These are phyloP conservation scores for Neodiprion pinetum DNA, from an alignment of 1,140 invertebrate species.

Conservation along the genomic window DNA sequence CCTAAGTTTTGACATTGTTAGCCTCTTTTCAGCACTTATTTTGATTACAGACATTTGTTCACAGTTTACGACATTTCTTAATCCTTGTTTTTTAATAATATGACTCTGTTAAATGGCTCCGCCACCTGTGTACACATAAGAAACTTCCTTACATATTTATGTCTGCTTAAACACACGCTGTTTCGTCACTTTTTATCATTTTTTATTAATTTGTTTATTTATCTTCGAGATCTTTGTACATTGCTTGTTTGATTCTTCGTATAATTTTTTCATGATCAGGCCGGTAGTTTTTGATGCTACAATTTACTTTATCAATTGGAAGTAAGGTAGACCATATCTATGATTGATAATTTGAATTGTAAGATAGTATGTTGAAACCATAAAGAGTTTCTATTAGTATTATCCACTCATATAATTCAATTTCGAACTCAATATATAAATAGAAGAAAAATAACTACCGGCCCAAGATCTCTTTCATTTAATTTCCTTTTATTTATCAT, in stretches of 20 bases:
- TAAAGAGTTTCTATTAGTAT: too few species aligned
- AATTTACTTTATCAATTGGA: background rate
- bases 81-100: too few species aligned
- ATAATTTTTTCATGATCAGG: background rate
- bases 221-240: background rate
- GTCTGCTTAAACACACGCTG: background rate
- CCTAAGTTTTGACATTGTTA: background rate
- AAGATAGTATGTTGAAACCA: too few species aligned
- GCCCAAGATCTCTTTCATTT: background rate
- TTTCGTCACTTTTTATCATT: background rate
- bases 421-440: background rate
- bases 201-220: background rate
- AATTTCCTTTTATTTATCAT: background rate
- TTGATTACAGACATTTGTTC: too few species aligned
- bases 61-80: too few species aligned
- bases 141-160: background rate
- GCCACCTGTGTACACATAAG: too few species aligned
- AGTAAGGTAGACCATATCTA: too few species aligned
- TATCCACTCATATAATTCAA: too few species aligned
- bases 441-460: background rate
- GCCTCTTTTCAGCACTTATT: background rate
- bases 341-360: too few species aligned
- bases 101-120: too few species aligned
- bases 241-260: background rate
- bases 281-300: background rate